Percentiles rank a stretch among this genome's conserved stretches.
These are phyloP conservation scores for Amphiprion clarkii DNA, from an alignment of 2,797 vertebrate species.

Conservation along the genomic window DNA sequence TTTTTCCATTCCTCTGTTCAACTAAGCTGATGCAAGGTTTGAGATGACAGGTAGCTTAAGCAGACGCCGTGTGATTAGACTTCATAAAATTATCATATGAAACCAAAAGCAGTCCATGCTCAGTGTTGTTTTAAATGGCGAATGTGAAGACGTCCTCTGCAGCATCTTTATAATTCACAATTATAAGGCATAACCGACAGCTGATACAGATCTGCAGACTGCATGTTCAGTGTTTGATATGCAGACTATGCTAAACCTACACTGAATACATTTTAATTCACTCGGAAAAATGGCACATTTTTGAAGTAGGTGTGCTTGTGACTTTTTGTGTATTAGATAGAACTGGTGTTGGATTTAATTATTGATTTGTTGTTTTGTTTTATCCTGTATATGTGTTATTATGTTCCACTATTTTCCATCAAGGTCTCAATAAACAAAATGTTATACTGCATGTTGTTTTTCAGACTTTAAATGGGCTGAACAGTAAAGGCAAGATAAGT, in stretches of 20 bases:
- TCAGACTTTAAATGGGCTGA: background rate
- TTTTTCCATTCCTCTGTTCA: constrained; percentile 75
- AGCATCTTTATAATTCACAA: background rate
- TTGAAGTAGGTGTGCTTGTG: background rate
- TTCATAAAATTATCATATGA: constrained; percentile 22
- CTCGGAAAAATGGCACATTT: background rate
- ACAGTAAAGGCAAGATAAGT: background rate
- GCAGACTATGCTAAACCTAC: background rate
- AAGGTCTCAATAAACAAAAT: background rate
- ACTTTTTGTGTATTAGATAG: background rate
- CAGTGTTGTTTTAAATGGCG: constrained; percentile 23
- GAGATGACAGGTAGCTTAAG: constrained; percentile 20
- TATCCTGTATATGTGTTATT: background rate
- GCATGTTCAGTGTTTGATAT: background rate
- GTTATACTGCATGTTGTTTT: background rate
- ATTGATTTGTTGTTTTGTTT: background rate
- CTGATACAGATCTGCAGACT: background rate
- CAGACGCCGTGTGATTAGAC: constrained; percentile 21
- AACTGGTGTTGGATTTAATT: background rate
- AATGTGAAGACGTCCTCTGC: background rate
- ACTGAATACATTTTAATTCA: background rate
- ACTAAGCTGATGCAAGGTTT: constrained; percentile 40
- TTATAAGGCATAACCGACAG: background rate
- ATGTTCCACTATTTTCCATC: background rate
- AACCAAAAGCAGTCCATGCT: constrained; percentile 37